Evolutionary conservation across 2,797 vertebrate genomes (phyloP).

Genomic region (Notamacropus eugenii): DNA sequence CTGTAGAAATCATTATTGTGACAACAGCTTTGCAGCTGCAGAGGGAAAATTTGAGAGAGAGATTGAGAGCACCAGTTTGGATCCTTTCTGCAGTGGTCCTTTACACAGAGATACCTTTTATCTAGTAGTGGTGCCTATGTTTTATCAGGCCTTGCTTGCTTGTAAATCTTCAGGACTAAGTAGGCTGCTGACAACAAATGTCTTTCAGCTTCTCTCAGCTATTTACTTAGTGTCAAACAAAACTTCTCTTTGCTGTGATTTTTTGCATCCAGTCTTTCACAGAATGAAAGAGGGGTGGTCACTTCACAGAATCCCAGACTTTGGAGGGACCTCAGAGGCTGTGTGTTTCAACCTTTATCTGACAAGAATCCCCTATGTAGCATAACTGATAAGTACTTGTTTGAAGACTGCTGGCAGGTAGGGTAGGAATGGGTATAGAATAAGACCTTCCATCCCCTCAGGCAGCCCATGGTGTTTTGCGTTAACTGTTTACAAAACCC

Average conservation of each 20-base stretch:
- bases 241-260: constrained; percentile 28
- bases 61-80: background rate
- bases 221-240: constrained; percentile 37
- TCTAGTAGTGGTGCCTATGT: background rate
- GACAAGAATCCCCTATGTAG: background rate
- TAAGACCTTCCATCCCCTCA: background rate
- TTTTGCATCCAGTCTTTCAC: background rate
- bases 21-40: accelerated
- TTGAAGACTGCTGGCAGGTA: background rate
- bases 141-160: constrained; percentile 13
- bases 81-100: background rate
- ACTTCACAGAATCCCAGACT: background rate
- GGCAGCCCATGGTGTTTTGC: background rate
- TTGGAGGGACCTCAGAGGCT: background rate
- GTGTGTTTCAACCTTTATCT: background rate
- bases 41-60: background rate
- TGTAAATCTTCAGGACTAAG: accelerated
- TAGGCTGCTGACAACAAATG: background rate
- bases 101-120: constrained; percentile 24
- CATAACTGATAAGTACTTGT: background rate
- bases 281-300: background rate
- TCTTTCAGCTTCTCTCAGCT: constrained; percentile 29
- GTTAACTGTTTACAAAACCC: background rate
- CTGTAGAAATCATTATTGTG: background rate
- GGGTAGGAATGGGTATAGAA: background rate